These are phyloP conservation scores for Octodon degus DNA, from an alignment of 2,113 vertebrate species.

Conservation along the genomic window DNA sequence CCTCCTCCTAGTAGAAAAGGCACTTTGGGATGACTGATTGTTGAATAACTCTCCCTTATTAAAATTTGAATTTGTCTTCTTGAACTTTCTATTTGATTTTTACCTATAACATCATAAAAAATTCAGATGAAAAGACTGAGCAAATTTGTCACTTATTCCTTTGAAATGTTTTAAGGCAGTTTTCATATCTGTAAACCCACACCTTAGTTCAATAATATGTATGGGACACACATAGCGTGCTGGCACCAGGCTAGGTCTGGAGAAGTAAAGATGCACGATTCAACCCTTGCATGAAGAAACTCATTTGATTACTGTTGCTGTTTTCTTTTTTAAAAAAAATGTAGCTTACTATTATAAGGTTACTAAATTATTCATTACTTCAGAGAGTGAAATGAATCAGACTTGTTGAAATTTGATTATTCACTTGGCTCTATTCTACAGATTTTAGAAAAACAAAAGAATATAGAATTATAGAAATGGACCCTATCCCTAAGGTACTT, in stretches of 20 bases:
- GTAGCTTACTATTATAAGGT: neutral
- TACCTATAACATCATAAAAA: neutral
- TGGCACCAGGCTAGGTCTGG: neutral
- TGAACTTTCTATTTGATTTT: conserved; percentile 20
- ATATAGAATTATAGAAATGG: neutral
- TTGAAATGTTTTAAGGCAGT: neutral
- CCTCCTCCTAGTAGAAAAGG: neutral
- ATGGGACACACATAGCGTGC: neutral
- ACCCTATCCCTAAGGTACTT: neutral
- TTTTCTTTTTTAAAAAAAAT: neutral
- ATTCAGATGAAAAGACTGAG: neutral
- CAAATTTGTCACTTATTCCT: neutral
- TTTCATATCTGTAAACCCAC: neutral
- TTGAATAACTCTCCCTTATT: neutral
- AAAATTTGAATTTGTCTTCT: neutral
- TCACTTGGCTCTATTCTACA: neutral
- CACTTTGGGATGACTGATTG: neutral
- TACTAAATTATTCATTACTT: neutral
- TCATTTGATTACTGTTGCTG: neutral
- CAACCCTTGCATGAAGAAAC: neutral
- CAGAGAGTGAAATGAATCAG: neutral
- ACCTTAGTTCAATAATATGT: neutral
- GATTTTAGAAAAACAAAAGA: neutral
- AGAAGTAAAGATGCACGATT: neutral
- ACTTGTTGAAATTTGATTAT: neutral